These are phyloP conservation scores for Gymnobelideus leadbeateri DNA, from an alignment of 2,113 vertebrate genomes.

Conservation along the genomic window DNA sequence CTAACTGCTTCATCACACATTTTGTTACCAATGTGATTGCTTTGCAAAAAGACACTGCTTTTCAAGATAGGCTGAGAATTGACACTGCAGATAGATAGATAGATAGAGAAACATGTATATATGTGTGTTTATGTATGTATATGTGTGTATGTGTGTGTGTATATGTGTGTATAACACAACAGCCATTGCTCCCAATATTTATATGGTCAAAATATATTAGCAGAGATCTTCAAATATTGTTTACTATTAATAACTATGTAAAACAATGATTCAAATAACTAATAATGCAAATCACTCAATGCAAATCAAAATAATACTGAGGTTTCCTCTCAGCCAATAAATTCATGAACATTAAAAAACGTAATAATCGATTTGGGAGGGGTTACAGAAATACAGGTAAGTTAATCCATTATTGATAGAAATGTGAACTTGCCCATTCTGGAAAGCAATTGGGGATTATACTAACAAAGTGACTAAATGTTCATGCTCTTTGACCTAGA, in stretches of 20 bases:
- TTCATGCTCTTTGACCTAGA: not conserved
- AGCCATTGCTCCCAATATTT: too few relatives aligned
- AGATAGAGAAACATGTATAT: accelerated
- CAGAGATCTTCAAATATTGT: accelerated
- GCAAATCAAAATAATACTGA: too few relatives aligned
- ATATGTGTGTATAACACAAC: too few relatives aligned
- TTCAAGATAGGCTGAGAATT: not conserved
- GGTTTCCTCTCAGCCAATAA: not conserved
- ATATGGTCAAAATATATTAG: too few relatives aligned
- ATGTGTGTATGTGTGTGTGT: too few relatives aligned
- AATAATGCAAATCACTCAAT: not conserved
- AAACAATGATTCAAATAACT: not conserved
- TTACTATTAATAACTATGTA: not conserved
- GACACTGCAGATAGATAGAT: not conserved
- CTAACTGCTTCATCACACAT: not conserved
- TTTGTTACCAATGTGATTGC: not conserved
- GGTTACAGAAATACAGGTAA: not conserved
- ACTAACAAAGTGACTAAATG: not conserved
- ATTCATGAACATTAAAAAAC: not conserved
- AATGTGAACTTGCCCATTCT: not conserved
- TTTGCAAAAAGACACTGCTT: not conserved
- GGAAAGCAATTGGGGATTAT: not conserved
- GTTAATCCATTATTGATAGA: not conserved
- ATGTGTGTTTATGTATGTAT: too few relatives aligned
- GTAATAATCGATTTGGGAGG: not conserved